Evolutionary conservation across 2,113 vertebrate genomes (phyloP).

Genomic region (Ochotona princeps): DNA sequence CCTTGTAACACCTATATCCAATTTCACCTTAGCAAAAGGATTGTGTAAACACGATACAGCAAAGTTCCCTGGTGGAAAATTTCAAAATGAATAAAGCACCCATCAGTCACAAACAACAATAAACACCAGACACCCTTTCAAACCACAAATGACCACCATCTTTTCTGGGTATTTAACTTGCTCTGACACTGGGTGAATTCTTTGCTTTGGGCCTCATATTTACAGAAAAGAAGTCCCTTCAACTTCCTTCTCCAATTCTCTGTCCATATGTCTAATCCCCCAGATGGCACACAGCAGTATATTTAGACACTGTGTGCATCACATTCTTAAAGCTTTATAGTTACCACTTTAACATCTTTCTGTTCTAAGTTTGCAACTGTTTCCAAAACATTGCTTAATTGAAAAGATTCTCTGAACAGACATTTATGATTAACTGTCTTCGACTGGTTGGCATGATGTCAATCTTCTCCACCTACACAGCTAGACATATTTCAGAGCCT

Average conservation of each 20-base stretch:
- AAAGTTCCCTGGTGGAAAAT: background rate
- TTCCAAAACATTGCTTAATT: constrained; percentile 11
- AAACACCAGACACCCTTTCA: background rate
- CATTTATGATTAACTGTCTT: too few species aligned
- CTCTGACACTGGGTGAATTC: constrained; percentile 10
- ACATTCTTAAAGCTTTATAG: background rate
- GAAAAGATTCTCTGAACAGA: background rate
- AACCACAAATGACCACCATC: background rate
- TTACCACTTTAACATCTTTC: background rate
- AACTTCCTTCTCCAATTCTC: constrained; percentile 67
- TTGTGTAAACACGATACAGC: background rate
- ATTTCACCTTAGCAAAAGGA: background rate
- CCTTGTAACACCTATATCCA: background rate
- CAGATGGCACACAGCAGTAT: background rate
- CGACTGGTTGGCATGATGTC: too few species aligned
- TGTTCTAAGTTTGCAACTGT: constrained; percentile 42
- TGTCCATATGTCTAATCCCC: constrained; percentile 41
- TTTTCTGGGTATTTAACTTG: constrained; percentile 64
- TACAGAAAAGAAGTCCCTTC: constrained; percentile 44
- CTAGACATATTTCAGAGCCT: background rate
- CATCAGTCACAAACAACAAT: background rate
- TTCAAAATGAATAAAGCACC: background rate
- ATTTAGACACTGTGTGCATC: background rate
- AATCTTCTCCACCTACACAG: background rate
- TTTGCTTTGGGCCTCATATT: constrained; percentile 55